These are phyloP conservation scores for Microplitis mediator DNA, from an alignment of 1,140 invertebrate species.

Conservation along the genomic window DNA sequence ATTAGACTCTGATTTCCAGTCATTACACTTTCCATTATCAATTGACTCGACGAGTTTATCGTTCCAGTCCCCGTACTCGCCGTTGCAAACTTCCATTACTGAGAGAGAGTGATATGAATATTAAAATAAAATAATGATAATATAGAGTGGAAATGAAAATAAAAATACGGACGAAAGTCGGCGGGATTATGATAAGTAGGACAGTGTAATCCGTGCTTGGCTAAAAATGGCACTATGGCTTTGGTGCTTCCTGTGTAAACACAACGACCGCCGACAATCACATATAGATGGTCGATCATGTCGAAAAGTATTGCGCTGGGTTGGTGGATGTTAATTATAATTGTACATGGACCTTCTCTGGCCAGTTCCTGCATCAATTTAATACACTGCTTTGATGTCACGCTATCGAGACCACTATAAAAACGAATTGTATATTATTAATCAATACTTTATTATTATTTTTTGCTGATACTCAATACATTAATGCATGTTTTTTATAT, in stretches of 20 bases:
- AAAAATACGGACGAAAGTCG: constrained; percentile 77
- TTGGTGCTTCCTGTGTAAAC: constrained; percentile 80
- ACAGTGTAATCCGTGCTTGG: constrained; percentile 74
- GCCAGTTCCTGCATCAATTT: constrained; percentile 77
- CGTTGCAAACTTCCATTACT: constrained; percentile 87
- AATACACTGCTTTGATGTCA: constrained; percentile 83
- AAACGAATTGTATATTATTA: background rate
- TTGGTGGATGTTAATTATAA: constrained; percentile 90
- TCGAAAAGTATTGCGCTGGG: constrained; percentile 85
- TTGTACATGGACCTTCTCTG: constrained; percentile 73
- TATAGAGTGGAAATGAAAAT: background rate
- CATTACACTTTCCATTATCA: constrained; percentile 71
- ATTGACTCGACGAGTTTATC: constrained; percentile 67
- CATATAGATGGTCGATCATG: constrained; percentile 90
- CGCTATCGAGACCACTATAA: constrained; percentile 83
- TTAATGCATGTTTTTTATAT: too few species aligned
- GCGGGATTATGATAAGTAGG: constrained; percentile 83
- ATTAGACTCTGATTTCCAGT: constrained; percentile 61
- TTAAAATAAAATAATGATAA: background rate
- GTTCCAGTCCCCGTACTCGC: constrained; percentile 76
- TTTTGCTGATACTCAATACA: background rate
- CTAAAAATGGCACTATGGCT: constrained; percentile 79
- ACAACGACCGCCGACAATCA: constrained; percentile 79
- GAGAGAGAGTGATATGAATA: too few species aligned
- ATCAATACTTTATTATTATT: background rate